Conservation (phyloP, 2,113 vertebrate species). For the Vidua chalybeata region DNA sequence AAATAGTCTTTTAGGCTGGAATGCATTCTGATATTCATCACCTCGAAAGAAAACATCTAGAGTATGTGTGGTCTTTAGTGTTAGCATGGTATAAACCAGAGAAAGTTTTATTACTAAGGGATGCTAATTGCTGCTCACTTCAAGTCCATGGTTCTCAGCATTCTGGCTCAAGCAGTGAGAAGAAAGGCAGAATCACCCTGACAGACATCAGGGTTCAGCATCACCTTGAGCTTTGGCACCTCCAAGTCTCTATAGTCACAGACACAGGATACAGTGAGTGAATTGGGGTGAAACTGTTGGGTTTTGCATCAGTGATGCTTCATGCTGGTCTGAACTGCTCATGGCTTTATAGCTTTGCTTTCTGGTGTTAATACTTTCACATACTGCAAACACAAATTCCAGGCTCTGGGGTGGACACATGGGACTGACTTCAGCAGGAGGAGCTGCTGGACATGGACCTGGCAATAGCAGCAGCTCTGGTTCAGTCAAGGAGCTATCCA, state of each 20-base stretch:
- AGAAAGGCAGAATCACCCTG: background rate
- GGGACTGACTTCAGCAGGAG: background rate
- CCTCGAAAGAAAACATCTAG: background rate
- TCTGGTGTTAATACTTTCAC: background rate
- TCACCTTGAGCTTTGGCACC: background rate
- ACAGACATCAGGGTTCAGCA: background rate
- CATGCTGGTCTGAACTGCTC: background rate
- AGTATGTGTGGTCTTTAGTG: conserved; percentile 19
- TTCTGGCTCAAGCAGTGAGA: background rate
- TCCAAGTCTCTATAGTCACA: background rate
- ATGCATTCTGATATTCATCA: background rate
- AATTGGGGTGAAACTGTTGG: background rate
- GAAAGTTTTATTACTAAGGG: background rate
- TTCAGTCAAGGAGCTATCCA: background rate
- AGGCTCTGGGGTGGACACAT: background rate
- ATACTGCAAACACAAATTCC: background rate
- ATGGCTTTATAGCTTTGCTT: background rate
- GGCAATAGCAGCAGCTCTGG: background rate
- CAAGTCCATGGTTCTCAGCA: background rate
- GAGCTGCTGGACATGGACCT: background rate
- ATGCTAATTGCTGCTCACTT: background rate
- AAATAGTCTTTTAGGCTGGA: background rate
- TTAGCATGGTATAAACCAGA: background rate
- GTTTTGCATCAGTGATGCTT: background rate
- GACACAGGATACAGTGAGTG: background rate